Conservation (phyloP, 1,140 invertebrate species). For the Penaeus chinensis region DNA sequence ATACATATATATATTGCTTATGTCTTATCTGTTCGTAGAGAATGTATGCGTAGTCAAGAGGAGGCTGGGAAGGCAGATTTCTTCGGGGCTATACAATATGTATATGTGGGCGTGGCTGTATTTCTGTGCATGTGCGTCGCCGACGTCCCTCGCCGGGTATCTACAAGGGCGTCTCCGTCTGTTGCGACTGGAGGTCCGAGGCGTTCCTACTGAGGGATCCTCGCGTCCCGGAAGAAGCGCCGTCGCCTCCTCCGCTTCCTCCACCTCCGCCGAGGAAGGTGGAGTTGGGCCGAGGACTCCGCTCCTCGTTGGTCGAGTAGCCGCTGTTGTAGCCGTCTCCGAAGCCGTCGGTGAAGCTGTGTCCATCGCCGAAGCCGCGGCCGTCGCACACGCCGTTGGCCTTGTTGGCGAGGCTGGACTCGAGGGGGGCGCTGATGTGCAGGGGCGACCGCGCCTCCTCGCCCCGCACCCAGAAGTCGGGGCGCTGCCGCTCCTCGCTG, state of each 20-base stretch:
- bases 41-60: too few species aligned
- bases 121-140: too few species aligned
- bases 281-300: conserved; percentile 18
- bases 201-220: background rate
- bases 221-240: background rate
- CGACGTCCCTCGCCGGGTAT: too few species aligned
- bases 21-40: too few species aligned
- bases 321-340: conserved; percentile 14
- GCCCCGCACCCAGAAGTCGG: conserved; percentile 33
- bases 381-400: conserved; percentile 53
- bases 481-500: conserved; percentile 8
- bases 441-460: conserved; percentile 11
- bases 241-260: background rate
- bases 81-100: too few species aligned
- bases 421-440: conserved; percentile 39
- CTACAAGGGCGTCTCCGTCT: background rate
- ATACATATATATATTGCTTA: too few species aligned
- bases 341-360: conserved; percentile 54
- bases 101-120: too few species aligned
- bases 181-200: background rate
- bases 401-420: conserved; percentile 39
- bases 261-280: conserved; percentile 34
- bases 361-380: conserved; percentile 46
- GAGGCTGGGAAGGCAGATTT: too few species aligned
- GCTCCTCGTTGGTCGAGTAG: conserved; percentile 7